A percentile compares a stretch with the other conserved stretches of the same genome.
Evolutionary conservation across 2,113 vertebrate species (phyloP).

Genomic region (Corvus cornix): DNA sequence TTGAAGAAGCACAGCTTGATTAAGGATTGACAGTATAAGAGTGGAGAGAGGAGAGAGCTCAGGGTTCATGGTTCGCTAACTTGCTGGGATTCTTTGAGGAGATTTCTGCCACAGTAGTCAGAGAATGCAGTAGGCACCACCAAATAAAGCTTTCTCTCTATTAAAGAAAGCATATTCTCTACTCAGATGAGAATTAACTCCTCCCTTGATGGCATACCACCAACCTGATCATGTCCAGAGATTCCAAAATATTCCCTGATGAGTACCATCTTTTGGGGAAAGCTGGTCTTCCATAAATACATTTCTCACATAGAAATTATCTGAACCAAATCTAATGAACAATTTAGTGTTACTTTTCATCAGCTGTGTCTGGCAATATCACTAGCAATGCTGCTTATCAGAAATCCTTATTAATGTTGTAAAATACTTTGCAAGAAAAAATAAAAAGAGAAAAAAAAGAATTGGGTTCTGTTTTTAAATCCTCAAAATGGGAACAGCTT

Average conservation of each 20-base stretch:
- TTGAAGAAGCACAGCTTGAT: slow-evolving; percentile 67
- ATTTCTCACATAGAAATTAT: not conserved
- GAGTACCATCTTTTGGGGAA: not conserved
- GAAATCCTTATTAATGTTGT: not conserved
- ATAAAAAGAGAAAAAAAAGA: not conserved
- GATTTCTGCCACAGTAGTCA: not conserved
- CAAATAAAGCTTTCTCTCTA: not conserved
- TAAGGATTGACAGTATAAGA: slow-evolving; percentile 42
- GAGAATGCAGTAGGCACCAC: not conserved
- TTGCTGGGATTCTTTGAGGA: slow-evolving; percentile 22
- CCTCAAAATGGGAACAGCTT: slow-evolving; percentile 49
- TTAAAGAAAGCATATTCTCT: not conserved
- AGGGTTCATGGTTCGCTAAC: not conserved
- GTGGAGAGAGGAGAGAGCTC: not conserved
- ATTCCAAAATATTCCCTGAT: not conserved
- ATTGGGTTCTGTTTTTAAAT: slow-evolving; percentile 14
- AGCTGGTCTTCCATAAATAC: not conserved
- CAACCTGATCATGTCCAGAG: not conserved
- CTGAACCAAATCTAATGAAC: not conserved
- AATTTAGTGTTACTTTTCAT: not conserved
- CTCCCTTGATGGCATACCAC: not conserved
- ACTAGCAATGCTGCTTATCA: not conserved
- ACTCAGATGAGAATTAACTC: not conserved
- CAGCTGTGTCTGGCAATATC: not conserved
- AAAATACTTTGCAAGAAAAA: not conserved